Evolutionary conservation across 2,888 invertebrate species (phyloP), one percentile per base, ranked within the genome.

Genomic region (Chaitophorus viminalis): DNA sequence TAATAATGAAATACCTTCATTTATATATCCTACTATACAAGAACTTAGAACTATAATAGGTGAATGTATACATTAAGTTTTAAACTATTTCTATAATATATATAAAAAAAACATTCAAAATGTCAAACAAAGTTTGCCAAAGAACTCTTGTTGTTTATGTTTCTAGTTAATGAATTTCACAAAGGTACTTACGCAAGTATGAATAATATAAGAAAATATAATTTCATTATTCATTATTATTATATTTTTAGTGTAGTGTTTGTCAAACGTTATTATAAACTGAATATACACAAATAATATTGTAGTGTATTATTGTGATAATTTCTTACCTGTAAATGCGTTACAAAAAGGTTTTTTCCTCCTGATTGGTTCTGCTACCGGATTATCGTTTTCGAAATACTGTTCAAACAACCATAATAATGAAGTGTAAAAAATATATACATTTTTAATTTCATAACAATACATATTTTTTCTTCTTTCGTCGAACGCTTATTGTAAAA

Each of bases 271-370:
- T 52, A n/a, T 72, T 54, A 72, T n/a, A 72, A 72, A 72, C 33
- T 14, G 1, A 54, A 72, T 54, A 36, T 52, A 52, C 33, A 82
- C 31, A 1, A 72, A 72, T 72, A 33, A 72, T 33, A 72, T 82
- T 52, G 8, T 72, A 0, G 52, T 33, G 25, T 54, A 54, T 8
- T 79, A n/a, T 68, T 21, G 65, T 46, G 17, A 68, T 52, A 6
- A 77, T 77, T 77, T 25, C 18, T 91, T 92, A 96, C 96, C 97
- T 90, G 96, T 96, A 90, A 97, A 97, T 0, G 96, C 96, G 90
- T 97, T 97, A 92, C 97, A 97, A 91, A 97, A 97, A 0, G 97
- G 97, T 90, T 96, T 93, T 90, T 96, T 96, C 90, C 90, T 90
- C 88, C 94, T 94, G 90, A 83, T 92, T 87, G 52, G 92, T 85